Conservation (phyloP, 2,888 invertebrate genomes). For the Agapostemon virescens region DNA sequence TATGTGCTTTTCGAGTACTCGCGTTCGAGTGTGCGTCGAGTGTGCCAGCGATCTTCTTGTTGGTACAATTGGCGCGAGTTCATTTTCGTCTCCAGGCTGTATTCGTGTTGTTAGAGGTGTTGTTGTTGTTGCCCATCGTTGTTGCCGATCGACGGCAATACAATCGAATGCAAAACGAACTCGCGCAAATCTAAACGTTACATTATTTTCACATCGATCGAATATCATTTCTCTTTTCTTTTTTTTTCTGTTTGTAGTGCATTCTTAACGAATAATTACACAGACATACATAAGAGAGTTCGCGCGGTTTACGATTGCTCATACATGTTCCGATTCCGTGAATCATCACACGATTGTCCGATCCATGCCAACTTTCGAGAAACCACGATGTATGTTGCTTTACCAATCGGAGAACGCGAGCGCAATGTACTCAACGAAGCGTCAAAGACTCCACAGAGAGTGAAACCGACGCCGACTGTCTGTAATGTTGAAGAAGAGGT, state of each 20-base stretch:
- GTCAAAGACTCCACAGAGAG: slow-evolving; percentile 79
- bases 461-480: slow-evolving; percentile 78
- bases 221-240: neutral
- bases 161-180: neutral
- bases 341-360: slow-evolving; percentile 19
- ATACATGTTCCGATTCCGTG: neutral
- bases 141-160: neutral
- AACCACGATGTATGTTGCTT: neutral
- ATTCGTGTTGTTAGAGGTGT: neutral
- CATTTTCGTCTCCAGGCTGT: neutral
- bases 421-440: slow-evolving; percentile 63
- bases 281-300: neutral
- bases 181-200: neutral
- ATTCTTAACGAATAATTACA: neutral
- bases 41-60: neutral
- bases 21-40: neutral
- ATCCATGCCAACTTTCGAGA: neutral
- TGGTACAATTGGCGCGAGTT: neutral
- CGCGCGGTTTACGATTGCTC: neutral
- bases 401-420: neutral
- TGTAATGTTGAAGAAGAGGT: slow-evolving; percentile 69
- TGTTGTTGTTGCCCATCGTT: neutral
- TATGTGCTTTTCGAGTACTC: neutral
- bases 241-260: neutral
- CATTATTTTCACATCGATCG: neutral